Evolutionary conservation across 2,888 invertebrate species (phyloP), one percentile per base, ranked within the genome.

Genomic region (Colletes collaris): DNA sequence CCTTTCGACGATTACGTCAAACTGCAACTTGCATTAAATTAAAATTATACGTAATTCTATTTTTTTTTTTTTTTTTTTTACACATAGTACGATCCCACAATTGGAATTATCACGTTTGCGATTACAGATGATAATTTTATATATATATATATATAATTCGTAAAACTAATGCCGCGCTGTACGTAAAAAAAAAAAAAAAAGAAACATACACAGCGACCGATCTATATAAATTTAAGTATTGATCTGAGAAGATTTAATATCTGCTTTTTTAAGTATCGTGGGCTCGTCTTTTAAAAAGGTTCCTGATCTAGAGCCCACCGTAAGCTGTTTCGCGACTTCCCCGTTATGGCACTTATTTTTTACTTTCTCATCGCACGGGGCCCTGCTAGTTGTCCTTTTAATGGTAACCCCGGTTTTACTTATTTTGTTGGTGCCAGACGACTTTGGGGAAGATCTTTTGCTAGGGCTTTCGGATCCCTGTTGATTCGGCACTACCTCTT

Each of bases 261-360:
- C 93, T 13, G 91, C 88, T 67, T 94, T 94, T 71, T 94, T 94
- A 79, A 95, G 91, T 89, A 95, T 94, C 27, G 95, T 96, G 0
- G 96, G 96, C 91, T 96, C 96, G 84, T 96, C 96, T 91, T 96
- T 96, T 19, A 96, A 93, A 89, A 96, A 96, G 0, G 97, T 97
- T 19, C 95, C 96, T 0, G 96, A 97, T 59, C 96, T 94, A 10
- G 93, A 94, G 63, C 94, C 93, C 55, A 94, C 93, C 4, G 93
- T 93, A 10, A 92, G 91, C 79, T 93, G 93, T 79, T 92, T 92
- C 40, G 87, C 85, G 27, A 87, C 73, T 53, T 90, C 91, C 13
- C 89, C 89, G 59, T 90, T 91, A 86, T 89, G 89, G 82, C 89
- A 89, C 85, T 91, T 92, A 19, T 83, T 87, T 87, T 90, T 92